Evolutionary conservation across 2,888 invertebrate genomes (phyloP), one percentile per base, ranked within the genome.

Genomic region (Euphydryas editha): DNA sequence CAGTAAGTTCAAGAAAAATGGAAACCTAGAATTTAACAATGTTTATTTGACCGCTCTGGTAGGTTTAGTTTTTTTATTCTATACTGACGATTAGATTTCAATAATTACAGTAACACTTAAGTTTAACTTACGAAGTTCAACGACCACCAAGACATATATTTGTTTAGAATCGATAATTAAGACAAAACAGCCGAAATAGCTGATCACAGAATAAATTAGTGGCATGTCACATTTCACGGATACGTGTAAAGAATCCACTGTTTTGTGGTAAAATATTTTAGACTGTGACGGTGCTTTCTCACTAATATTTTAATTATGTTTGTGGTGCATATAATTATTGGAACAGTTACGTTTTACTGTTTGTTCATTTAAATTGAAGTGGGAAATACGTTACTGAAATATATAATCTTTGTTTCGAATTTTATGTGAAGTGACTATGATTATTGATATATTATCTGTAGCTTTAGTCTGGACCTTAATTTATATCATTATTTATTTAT

Each of bases 201-300:
- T 72, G 84, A 86, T 86, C 84, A 81, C 79, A 75, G 90, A 82
- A 92, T 90, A 91, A 87, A 91, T 92, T 92, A 91, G 86, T 77
- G 47, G 66, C 59, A 59, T 81, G 92, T 84, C 84, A 90, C 56
- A 80, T 91, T 90, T 92, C 84, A 89, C 92, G 84, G 75, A 58
- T 65, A 75, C 44, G 79, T 87, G 92, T 80, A 89, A 88, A 86
- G 83, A 86, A 86, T 86, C 79, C 80, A 78, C 79, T 73, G 76
- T 82, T 88, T 90, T 89, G 75, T 84, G 85, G 85, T 83, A 82
- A 85, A 76, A 77, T 70, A 60, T 65, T 67, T 67, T 71, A 72
- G 65, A 15, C 70, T 72, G 70, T 69, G 71, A 61, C 67, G 72
- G 69, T 71, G 54, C 54, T 54, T 72, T 75, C 77, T 71, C 65